phyloP scores from a whole-genome alignment of 2,888 invertebrate genomes.

The Leistus spinibarbis region DNA sequence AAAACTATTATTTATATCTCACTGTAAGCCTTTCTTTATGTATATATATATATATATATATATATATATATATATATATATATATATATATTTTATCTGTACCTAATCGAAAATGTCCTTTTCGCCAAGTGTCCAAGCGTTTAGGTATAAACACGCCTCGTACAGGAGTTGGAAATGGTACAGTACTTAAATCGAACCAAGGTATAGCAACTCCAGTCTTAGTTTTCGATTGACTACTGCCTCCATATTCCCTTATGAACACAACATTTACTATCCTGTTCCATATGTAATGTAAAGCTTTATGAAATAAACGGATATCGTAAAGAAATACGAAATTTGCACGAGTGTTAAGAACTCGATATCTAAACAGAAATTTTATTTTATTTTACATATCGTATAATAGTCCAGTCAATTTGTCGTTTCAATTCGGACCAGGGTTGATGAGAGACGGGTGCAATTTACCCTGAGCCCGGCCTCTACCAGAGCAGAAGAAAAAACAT shows the following conservation, averaged over 20 bases:
- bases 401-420: too few species aligned
- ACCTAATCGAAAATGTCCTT: slow-evolving; percentile 64
- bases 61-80: neutral
- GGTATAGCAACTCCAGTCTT: slow-evolving; percentile 54
- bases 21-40: too few species aligned
- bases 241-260: slow-evolving; percentile 67
- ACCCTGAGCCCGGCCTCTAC: too few species aligned
- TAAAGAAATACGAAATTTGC: slow-evolving; percentile 74
- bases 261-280: slow-evolving; percentile 75
- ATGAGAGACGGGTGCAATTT: too few species aligned
- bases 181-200: slow-evolving; percentile 75
- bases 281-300: slow-evolving; percentile 75
- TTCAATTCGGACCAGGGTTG: too few species aligned
- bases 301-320: slow-evolving; percentile 70
- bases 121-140: slow-evolving; percentile 71
- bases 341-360: slow-evolving; percentile 72
- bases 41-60: neutral
- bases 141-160: slow-evolving; percentile 64
- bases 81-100: slow-evolving; percentile 18
- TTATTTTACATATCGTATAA: neutral
- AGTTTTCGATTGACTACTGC: slow-evolving; percentile 43
- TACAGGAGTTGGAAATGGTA: slow-evolving; percentile 73
- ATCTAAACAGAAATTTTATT: slow-evolving; percentile 55
- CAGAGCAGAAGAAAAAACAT: too few species aligned
- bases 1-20: too few species aligned